phyloP scores from a whole-genome alignment of 2,888 invertebrate species.

The Andrena marginata region DNA sequence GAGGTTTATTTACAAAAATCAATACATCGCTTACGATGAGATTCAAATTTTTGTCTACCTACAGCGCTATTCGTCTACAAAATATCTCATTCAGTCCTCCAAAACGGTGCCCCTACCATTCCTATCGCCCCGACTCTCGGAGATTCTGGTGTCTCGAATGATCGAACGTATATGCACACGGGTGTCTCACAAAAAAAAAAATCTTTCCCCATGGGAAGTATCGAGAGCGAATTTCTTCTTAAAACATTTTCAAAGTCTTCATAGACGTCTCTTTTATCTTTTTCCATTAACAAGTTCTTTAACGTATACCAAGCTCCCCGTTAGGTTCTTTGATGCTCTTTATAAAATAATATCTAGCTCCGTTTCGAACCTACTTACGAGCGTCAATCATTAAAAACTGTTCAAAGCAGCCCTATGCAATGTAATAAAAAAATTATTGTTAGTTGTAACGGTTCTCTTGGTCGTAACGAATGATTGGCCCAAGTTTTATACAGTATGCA shows the following conservation, averaged over 20 bases:
- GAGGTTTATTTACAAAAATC: conserved; percentile 80
- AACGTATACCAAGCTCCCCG: neutral
- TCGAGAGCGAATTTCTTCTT: conserved; percentile 20
- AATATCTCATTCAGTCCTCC: conserved; percentile 79
- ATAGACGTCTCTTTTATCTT: neutral
- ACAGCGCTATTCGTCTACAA: conserved; percentile 76
- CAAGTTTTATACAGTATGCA: neutral
- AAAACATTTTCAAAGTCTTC: conserved; percentile 20
- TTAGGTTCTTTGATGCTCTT: conserved; percentile 6
- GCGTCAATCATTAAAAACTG: conserved; percentile 1
- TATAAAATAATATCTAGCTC: conserved; percentile 2
- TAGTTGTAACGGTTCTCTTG: neutral
- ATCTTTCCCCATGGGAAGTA: conserved; percentile 19
- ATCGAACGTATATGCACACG: conserved; percentile 38
- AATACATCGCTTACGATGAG: conserved; percentile 65
- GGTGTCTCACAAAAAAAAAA: conserved; percentile 24
- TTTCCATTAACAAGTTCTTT: neutral
- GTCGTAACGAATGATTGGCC: neutral
- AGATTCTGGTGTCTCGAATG: conserved; percentile 28
- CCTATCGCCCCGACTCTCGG: conserved; percentile 31
- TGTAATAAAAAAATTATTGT: conserved; percentile 21
- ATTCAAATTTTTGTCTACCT: conserved; percentile 77
- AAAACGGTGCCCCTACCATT: conserved; percentile 30
- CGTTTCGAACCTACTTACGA: neutral
- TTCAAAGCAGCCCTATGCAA: conserved; percentile 7